Conservation (phyloP, 2,797 vertebrate species). For the Pachyuromys duprasi region DNA sequence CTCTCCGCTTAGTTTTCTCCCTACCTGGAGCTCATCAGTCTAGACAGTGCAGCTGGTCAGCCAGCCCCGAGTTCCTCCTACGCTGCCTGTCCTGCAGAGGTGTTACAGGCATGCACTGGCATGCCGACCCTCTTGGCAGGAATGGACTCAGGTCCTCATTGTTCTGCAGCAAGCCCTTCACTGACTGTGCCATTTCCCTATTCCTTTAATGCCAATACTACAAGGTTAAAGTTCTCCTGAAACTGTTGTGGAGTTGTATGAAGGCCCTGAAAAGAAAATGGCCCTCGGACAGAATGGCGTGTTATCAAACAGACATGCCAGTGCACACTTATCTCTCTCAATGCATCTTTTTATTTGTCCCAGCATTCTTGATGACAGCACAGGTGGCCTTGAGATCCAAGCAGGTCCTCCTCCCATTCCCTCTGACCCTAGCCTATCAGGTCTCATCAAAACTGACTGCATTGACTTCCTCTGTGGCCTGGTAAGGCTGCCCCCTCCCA, state of each 20-base stretch:
- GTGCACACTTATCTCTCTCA: conserved; percentile 54
- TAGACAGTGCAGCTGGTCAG: too few relatives aligned
- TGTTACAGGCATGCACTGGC: background rate
- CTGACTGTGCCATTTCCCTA: background rate
- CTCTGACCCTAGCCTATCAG: conserved; percentile 62
- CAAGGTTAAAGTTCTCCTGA: conserved; percentile 11
- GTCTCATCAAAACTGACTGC: background rate
- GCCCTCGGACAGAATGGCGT: conserved; percentile 59
- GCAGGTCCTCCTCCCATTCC: background rate
- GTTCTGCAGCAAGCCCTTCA: background rate
- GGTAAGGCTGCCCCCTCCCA: too few relatives aligned
- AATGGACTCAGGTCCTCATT: background rate
- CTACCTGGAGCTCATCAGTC: background rate
- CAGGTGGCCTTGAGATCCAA: conserved; percentile 47
- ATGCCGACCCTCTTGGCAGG: background rate
- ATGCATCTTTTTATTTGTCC: conserved; percentile 43
- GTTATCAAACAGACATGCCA: conserved; percentile 61
- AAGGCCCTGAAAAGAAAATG: conserved; percentile 59
- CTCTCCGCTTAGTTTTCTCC: background rate
- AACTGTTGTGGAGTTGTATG: background rate
- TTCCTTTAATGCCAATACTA: background rate
- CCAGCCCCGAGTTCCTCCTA: background rate
- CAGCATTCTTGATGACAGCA: conserved; percentile 71
- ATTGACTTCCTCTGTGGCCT: too few relatives aligned
- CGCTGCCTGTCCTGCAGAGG: background rate